Percentiles rank a stretch among this genome's conserved stretches.
Evolutionary conservation across 2,888 invertebrate species (phyloP).

Genomic region (Dendrolimus pini): DNA sequence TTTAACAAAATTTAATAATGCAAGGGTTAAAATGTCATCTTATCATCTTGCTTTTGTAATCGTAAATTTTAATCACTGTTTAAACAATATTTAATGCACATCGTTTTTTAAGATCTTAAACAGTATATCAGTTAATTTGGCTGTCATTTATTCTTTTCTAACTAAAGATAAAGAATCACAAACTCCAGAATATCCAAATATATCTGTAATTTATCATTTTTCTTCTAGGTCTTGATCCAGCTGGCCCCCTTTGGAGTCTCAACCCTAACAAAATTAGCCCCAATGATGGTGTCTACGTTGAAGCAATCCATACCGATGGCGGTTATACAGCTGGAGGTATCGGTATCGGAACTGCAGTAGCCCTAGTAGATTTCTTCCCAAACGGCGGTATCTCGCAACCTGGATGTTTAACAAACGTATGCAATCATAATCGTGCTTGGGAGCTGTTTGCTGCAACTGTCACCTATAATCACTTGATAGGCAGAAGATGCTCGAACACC

Average conservation of each 20-base stretch:
- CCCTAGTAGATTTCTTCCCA: conserved; percentile 76
- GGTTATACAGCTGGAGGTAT: conserved; percentile 49
- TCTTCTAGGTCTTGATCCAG: conserved; percentile 45
- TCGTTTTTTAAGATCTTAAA: too few relatives aligned
- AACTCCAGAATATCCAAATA: too few relatives aligned
- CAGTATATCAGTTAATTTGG: too few relatives aligned
- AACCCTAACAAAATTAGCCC: conserved; percentile 29
- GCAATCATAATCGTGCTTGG: conserved; percentile 53
- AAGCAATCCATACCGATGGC: conserved; percentile 64
- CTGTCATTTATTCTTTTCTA: background rate
- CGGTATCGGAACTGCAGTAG: conserved; percentile 65
- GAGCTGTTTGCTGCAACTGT: conserved; percentile 46
- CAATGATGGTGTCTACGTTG: conserved; percentile 51
- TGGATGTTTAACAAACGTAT: conserved; percentile 40
- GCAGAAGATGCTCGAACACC: conserved; percentile 28
- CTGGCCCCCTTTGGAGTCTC: conserved; percentile 44
- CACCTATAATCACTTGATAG: conserved; percentile 40
- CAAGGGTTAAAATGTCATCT: too few relatives aligned
- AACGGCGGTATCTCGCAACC: conserved; percentile 70
- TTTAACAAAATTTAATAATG: too few relatives aligned
- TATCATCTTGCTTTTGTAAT: too few relatives aligned
- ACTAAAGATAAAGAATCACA: too few relatives aligned
- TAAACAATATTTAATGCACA: too few relatives aligned
- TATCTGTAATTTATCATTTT: background rate
- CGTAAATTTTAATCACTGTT: too few relatives aligned